Evolutionary conservation across 2,888 invertebrate species (phyloP), one percentile per base, ranked within the genome.

Genomic region (Operophtera brumata): DNA sequence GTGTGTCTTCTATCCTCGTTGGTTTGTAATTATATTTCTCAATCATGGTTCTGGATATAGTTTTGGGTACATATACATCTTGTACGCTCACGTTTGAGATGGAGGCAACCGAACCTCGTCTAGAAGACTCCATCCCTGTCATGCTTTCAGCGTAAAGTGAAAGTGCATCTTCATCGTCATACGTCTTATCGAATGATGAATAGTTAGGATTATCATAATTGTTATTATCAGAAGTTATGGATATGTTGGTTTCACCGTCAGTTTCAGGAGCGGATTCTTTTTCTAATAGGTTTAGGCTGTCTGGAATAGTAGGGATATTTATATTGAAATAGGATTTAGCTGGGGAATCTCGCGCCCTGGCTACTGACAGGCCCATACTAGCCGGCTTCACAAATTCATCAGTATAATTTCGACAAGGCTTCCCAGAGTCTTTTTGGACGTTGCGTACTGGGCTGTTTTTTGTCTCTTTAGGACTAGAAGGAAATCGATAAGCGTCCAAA

Each of bases 131-230:
- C n/a, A 82, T 67, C 1, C 74, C 80, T 0, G 80, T 77, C n/a
- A 88, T 67, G 58, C 88, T 88, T 64, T 85, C 87, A 10, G 88
- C 88, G 57, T 67, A 89, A 1, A 90, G 47, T 8, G 89, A 89
- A 11, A 88, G 60, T 0, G 85, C 76, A 43, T 88, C 88, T 11
- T 85, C 84, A 32, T 84, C 86, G 10, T 86, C 85, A 10, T 39
- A 35, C 26, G 69, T 64, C 14, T 66, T 65, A 2, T 75, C 74
- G 12, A 59, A 63, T 0, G 63, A 32, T 1, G 34, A 32, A 32
- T 65, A 61, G 5, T 51, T n/a, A n/a, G n/a, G n/a, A n/a, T n/a
- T n/a, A n/a, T n/a, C n/a, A n/a, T n/a, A n/a, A n/a, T n/a, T 53
- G 12, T 25, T 26, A 44, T 59, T 59, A 52, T 56, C 40, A 11